phyloP scores from a whole-genome alignment of 2,113 vertebrate genomes.

The Geococcyx californianus region DNA sequence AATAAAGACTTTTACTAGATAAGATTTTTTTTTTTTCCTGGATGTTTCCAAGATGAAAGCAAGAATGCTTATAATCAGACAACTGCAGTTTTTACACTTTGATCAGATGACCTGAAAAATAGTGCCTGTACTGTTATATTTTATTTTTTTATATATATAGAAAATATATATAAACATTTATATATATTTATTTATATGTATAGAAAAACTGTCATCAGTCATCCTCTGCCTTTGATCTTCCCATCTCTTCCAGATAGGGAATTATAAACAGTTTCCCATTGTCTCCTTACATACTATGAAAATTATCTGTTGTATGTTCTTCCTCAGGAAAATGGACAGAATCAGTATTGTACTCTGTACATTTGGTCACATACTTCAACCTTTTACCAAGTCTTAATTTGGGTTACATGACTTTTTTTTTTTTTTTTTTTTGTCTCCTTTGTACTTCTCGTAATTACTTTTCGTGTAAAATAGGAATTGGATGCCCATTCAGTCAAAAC shows the following conservation, averaged over 20 bases:
- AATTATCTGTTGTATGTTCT: background rate
- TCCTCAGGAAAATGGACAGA: background rate
- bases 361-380: slow-evolving; percentile 12
- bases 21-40: background rate
- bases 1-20: background rate
- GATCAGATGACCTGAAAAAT: background rate
- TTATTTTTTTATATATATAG: background rate
- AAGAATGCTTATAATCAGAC: background rate
- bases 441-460: background rate
- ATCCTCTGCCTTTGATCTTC: background rate
- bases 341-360: background rate
- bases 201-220: background rate
- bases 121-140: background rate
- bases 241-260: background rate
- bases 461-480: slow-evolving; percentile 1
- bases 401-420: background rate
- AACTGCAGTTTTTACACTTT: background rate
- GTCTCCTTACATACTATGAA: background rate
- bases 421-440: background rate
- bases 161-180: too few relatives aligned
- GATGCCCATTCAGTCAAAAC: slow-evolving; percentile 15
- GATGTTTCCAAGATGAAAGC: background rate
- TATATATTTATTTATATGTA: too few relatives aligned
- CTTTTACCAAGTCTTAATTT: slow-evolving; percentile 46
- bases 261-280: background rate